A percentile compares a stretch with the other conserved stretches of the same genome.
Evolutionary conservation across 2,888 invertebrate genomes (phyloP).

Genomic region (Eurytoma adleriae): DNA sequence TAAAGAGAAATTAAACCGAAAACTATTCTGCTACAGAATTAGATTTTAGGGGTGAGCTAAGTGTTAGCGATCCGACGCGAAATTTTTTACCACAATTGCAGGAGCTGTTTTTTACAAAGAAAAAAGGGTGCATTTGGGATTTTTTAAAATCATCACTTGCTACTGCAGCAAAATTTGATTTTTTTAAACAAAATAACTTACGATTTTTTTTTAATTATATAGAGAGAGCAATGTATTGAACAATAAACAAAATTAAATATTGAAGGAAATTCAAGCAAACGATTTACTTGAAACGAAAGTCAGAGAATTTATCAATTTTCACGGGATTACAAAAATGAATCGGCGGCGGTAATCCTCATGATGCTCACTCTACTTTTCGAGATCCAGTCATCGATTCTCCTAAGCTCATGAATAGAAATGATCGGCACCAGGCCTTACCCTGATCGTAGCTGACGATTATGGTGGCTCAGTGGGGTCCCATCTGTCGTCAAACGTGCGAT

Average conservation of each 20-base stretch:
- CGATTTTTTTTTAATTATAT: too few species aligned
- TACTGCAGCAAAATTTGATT: too few species aligned
- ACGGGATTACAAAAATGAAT: constrained; percentile 50
- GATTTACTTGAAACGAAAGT: neutral
- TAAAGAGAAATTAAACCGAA: too few species aligned
- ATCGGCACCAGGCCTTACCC: constrained; percentile 63
- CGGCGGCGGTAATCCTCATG: constrained; percentile 38
- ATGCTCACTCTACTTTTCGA: constrained; percentile 27
- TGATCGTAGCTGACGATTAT: constrained; percentile 74
- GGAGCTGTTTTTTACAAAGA: too few species aligned
- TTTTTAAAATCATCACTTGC: too few species aligned
- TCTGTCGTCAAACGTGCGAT: constrained; percentile 70
- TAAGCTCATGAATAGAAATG: constrained; percentile 70
- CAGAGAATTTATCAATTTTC: constrained; percentile 45
- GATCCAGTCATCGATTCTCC: constrained; percentile 63
- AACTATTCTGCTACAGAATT: too few species aligned
- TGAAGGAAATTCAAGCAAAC: neutral
- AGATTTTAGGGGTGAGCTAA: too few species aligned
- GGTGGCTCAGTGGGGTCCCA: constrained; percentile 71
- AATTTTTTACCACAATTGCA: too few species aligned
- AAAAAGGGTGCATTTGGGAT: too few species aligned
- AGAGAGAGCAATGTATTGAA: too few species aligned
- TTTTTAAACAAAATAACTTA: too few species aligned
- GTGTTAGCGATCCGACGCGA: too few species aligned
- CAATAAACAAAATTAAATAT: neutral